A percentile compares a stretch with the other conserved stretches of the same genome.
Evolutionary conservation across 2,113 vertebrate species (phyloP).

Genomic region (Hippocampus barbouri): DNA sequence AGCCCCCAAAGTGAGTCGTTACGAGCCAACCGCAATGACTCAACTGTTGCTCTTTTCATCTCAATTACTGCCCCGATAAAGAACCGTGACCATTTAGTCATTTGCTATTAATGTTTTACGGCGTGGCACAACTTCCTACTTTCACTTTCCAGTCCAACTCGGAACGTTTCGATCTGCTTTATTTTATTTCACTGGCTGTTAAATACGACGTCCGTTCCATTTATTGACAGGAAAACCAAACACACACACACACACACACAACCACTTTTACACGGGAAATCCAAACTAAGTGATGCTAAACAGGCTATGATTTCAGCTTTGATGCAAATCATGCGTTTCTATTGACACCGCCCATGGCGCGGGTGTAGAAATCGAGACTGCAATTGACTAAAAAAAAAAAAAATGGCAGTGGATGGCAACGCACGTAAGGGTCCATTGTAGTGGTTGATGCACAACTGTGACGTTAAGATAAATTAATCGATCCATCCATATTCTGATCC

Average conservation of each 20-base stretch:
- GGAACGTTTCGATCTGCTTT: not conserved
- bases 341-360: not conserved
- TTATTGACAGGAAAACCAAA: not conserved
- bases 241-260: not conserved
- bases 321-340: not conserved
- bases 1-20: not conserved
- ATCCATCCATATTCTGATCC: no score
- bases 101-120: slow-evolving; percentile 1
- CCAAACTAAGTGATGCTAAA: no score
- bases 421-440: no score
- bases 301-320: no score
- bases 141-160: not conserved
- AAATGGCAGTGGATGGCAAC: no score
- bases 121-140: not conserved
- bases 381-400: no score
- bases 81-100: not conserved
- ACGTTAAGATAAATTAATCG: no score
- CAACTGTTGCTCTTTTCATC: slow-evolving; percentile 4
- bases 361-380: not conserved
- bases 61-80: not conserved
- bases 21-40: not conserved
- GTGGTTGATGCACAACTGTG: no score
- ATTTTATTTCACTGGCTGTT: not conserved
- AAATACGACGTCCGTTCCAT: not conserved
- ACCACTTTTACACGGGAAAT: no score